Conservation (phyloP, 2,797 vertebrate species). For the Centroberyx gerrardi region DNA sequence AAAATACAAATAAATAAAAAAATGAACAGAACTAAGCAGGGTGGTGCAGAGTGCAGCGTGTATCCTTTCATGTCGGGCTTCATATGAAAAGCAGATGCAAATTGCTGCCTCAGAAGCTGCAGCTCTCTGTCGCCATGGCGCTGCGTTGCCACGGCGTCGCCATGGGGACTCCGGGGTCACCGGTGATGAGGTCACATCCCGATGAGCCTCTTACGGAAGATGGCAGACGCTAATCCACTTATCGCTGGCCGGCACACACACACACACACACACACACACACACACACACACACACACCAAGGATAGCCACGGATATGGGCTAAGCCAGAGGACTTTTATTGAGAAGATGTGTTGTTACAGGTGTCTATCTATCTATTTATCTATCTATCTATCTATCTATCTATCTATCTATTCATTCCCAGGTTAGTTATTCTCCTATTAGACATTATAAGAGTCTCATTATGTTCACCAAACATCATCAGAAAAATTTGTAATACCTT, state of each 20-base stretch:
- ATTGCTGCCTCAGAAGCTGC: conserved; percentile 51
- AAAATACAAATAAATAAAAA: background rate
- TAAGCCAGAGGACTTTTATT: background rate
- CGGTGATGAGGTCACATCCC: conserved; percentile 73
- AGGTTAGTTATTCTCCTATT: no score
- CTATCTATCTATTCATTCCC: no score
- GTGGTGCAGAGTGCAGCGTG: background rate
- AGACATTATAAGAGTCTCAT: no score
- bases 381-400: background rate
- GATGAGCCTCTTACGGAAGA: conserved; percentile 64
- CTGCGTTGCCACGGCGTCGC: conserved; percentile 71
- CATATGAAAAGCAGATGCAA: conserved; percentile 70
- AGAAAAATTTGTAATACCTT: no score
- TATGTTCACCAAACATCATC: no score
- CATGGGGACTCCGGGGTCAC: conserved; percentile 73
- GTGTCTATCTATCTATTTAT: background rate
- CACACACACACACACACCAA: background rate
- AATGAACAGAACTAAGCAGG: background rate
- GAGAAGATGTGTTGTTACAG: background rate
- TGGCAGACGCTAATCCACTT: conserved; percentile 74
- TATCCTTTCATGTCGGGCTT: conserved; percentile 17
- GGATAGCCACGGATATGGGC: background rate
- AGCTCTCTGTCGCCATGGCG: conserved; percentile 62
- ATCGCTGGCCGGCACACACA: conserved; percentile 37
- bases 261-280: conserved; percentile 3